Conservation (phyloP, 1,140 invertebrate species). For the Chionoecetes opilio region DNA sequence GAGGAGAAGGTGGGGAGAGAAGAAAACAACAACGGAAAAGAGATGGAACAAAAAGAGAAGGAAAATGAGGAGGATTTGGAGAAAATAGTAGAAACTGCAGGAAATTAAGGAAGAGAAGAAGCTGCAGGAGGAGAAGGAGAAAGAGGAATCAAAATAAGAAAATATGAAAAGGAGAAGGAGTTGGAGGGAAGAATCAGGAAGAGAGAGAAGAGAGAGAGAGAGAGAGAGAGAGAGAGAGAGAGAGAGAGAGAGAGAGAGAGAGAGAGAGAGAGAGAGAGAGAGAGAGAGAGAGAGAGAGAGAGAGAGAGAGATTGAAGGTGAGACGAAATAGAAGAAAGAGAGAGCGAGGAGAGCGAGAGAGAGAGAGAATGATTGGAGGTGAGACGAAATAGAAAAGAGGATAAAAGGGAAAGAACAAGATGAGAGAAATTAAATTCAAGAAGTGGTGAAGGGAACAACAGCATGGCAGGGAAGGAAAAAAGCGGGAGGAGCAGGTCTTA, state of each 20-base stretch:
- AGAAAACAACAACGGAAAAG: not conserved
- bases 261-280: not conserved
- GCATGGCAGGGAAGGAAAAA: too few relatives aligned
- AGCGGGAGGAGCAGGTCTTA: too few relatives aligned
- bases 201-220: too few relatives aligned
- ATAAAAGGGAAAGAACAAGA: too few relatives aligned
- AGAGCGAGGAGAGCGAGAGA: not conserved
- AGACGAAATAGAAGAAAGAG: not conserved
- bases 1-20: not conserved
- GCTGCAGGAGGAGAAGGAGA: not conserved
- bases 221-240: not conserved
- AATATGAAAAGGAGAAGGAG: not conserved
- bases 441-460: too few relatives aligned
- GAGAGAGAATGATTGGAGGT: not conserved
- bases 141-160: not conserved
- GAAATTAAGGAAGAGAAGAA: not conserved
- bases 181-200: not conserved
- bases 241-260: not conserved
- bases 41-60: not conserved
- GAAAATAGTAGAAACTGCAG: not conserved
- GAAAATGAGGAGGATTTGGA: not conserved
- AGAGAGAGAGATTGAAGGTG: too few relatives aligned
- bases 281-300: not conserved
- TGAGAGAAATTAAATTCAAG: too few relatives aligned
- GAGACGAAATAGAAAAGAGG: too few relatives aligned